Conservation (phyloP, 1,140 invertebrate genomes). For the Lepidurus apus region DNA sequence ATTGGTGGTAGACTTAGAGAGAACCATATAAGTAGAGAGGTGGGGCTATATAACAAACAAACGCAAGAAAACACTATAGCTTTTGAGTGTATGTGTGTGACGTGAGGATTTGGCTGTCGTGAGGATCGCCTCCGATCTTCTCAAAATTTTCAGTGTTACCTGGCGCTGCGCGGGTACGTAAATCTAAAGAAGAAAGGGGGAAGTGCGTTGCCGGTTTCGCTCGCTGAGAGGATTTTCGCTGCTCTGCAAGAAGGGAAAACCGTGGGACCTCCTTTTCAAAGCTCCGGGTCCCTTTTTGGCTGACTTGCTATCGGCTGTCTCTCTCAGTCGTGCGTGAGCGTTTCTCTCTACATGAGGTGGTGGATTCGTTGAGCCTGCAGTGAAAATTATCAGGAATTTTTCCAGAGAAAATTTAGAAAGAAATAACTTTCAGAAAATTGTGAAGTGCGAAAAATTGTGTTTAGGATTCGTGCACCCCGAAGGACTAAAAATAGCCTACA, state of each 20-base stretch:
- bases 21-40: not conserved
- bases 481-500: no score
- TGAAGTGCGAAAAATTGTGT: no score
- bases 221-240: slow-evolving; percentile 3
- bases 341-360: not conserved
- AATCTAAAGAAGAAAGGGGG: not conserved
- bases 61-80: not conserved
- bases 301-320: not conserved
- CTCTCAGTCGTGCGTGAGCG: slow-evolving; percentile 14
- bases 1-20: not conserved
- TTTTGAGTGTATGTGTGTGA: not conserved
- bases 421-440: no score
- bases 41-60: not conserved
- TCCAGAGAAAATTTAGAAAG: no score
- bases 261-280: slow-evolving; percentile 12
- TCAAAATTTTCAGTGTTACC: not conserved
- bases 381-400: not conserved
- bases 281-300: not conserved
- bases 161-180: not conserved
- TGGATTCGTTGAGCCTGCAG: not conserved
- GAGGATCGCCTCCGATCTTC: not conserved
- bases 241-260: slow-evolving; percentile 8
- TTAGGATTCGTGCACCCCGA: no score
- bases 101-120: slow-evolving; percentile 14
- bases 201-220: not conserved